Percentiles rank a stretch among this genome's conserved stretches.
Conservation (phyloP, 2,888 invertebrate genomes). For the Ophioninae sp. region DNA sequence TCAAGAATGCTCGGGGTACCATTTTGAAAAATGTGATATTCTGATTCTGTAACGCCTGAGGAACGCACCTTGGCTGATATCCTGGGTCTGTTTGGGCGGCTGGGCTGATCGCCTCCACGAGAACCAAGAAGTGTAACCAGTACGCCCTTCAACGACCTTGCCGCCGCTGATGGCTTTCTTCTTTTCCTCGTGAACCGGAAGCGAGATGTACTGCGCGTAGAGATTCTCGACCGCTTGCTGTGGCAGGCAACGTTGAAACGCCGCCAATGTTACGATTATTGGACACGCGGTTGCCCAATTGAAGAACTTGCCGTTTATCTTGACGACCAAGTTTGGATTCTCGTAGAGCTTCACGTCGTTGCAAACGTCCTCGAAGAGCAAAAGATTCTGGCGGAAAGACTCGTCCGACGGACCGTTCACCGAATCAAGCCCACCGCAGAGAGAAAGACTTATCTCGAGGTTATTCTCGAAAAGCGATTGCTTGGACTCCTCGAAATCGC, state of each 20-base stretch:
- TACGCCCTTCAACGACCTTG: constrained; percentile 63
- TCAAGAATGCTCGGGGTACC: neutral
- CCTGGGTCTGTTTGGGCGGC: constrained; percentile 74
- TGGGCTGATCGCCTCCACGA: constrained; percentile 81
- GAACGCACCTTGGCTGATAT: constrained; percentile 68
- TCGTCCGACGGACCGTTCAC: constrained; percentile 83
- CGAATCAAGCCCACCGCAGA: constrained; percentile 87
- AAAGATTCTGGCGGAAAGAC: constrained; percentile 84
- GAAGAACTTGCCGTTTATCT: constrained; percentile 93
- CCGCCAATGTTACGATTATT: constrained; percentile 92
- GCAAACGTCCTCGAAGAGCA: constrained; percentile 84
- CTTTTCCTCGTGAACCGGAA: constrained; percentile 74
- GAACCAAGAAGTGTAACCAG: constrained; percentile 83
- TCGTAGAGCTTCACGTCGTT: constrained; percentile 89
- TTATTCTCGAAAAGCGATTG: constrained; percentile 76
- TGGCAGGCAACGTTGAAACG: constrained; percentile 93
- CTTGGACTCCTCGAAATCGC: constrained; percentile 91
- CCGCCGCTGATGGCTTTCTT: constrained; percentile 69
- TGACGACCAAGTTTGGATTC: constrained; percentile 92
- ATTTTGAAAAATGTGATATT: neutral
- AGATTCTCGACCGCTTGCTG: constrained; percentile 79
- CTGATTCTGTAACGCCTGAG: neutral
- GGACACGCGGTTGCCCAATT: constrained; percentile 96
- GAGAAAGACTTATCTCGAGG: constrained; percentile 87
- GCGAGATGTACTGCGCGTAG: constrained; percentile 73